These are phyloP conservation scores for Folsomia manolachei DNA, from an alignment of 2,888 invertebrate genomes.

Conservation along the genomic window DNA sequence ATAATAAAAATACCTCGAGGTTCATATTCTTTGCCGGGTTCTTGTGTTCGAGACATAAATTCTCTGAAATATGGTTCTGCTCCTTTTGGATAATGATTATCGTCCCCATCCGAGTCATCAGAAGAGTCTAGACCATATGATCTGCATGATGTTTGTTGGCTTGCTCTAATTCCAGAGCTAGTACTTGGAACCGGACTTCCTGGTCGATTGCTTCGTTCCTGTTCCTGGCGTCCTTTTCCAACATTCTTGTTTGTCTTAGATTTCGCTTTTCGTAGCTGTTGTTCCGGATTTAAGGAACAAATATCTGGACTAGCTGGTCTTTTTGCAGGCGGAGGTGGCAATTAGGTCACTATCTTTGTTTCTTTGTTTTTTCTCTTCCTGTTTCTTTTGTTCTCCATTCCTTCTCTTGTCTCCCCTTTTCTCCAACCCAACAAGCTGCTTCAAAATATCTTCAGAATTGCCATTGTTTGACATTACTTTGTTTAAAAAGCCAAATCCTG, in stretches of 20 bases:
- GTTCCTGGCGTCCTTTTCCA: background rate
- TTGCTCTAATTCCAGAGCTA: background rate
- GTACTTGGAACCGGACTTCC: background rate
- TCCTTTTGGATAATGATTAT: background rate
- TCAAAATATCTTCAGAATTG: background rate
- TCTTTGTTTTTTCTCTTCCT: background rate
- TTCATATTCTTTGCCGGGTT: background rate
- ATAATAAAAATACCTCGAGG: background rate
- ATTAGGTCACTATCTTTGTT: constrained; percentile 13
- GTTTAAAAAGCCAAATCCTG: constrained; percentile 24
- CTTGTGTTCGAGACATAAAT: constrained; percentile 1
- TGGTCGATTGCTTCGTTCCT: background rate
- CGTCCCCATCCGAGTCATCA: background rate
- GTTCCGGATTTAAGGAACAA: constrained; percentile 33
- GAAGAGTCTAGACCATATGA: background rate
- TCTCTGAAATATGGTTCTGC: background rate
- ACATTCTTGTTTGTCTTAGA: background rate
- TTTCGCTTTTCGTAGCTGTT: constrained; percentile 2
- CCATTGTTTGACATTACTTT: background rate
- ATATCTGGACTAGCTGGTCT: constrained; percentile 39
- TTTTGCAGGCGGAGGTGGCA: constrained; percentile 15
- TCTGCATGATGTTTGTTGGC: background rate
- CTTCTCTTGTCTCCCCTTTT: background rate
- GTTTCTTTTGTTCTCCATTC: background rate
- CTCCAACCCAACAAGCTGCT: background rate